These are phyloP conservation scores for Arctia plantaginis DNA, from an alignment of 2,888 invertebrate species.

Conservation along the genomic window DNA sequence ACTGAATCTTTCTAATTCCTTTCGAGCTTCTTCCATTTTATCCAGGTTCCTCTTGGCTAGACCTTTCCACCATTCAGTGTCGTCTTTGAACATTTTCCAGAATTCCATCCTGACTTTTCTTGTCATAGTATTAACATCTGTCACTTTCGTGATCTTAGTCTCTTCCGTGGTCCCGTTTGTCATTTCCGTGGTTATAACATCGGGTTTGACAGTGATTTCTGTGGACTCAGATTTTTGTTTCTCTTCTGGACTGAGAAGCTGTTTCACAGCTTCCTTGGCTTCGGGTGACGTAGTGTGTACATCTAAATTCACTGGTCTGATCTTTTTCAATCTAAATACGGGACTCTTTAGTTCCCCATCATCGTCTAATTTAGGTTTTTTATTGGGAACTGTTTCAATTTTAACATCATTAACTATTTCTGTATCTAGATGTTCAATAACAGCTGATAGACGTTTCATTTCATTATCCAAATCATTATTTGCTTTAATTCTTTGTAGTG, in stretches of 20 bases:
- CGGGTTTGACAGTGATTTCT: slow-evolving; percentile 63
- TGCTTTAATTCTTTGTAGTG: slow-evolving; percentile 64
- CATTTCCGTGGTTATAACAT: slow-evolving; percentile 38
- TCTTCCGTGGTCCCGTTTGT: slow-evolving; percentile 18
- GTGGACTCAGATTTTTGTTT: slow-evolving; percentile 67
- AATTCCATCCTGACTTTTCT: slow-evolving; percentile 71
- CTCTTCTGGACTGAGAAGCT: slow-evolving; percentile 59
- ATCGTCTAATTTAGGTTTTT: slow-evolving; percentile 58
- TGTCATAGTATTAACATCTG: slow-evolving; percentile 55
- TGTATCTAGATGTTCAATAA: slow-evolving; percentile 77
- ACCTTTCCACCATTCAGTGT: slow-evolving; percentile 83
- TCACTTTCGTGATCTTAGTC: slow-evolving; percentile 31
- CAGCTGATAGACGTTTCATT: slow-evolving; percentile 80
- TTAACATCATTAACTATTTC: slow-evolving; percentile 65
- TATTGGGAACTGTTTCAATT: slow-evolving; percentile 49
- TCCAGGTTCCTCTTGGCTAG: slow-evolving; percentile 80
- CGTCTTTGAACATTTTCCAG: slow-evolving; percentile 81
- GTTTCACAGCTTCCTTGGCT: slow-evolving; percentile 44
- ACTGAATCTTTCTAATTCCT: slow-evolving; percentile 79
- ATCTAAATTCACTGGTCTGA: slow-evolving; percentile 73
- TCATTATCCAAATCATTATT: slow-evolving; percentile 77
- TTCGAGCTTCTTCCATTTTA: slow-evolving; percentile 80
- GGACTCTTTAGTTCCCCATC: slow-evolving; percentile 68
- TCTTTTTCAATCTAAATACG: slow-evolving; percentile 75
- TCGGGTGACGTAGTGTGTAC: slow-evolving; percentile 42